Base-by-base conservation (phyloP, 2,113 vertebrate genomes). In the Alouatta palliata region DNA sequence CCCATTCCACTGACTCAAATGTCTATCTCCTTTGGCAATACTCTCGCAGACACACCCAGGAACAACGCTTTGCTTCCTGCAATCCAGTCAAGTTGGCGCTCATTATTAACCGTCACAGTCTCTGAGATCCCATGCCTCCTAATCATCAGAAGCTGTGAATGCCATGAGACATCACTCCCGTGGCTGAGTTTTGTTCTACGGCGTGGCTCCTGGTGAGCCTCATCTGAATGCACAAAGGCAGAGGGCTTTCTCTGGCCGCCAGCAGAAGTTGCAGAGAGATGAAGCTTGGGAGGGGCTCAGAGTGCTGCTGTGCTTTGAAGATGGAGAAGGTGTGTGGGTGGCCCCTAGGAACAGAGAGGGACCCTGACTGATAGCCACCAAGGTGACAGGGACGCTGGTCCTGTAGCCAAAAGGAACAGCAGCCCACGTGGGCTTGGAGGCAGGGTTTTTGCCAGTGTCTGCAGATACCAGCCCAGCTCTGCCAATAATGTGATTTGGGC, bases 191-290 rank as follows among this genome's bases (percentile, higher is more conserved):
- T 25, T 82, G 21, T 37, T 30, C 2, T 14, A 2, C 19, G 35
- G 30, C 27, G 3, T 0, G 8, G 40, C 56, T 77, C 21, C 27
- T 2, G 0, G 35, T 37, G n/a, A 58, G 58, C 20, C 21, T 40
- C 1, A 2, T 84, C 13, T 43, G 16, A 64, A 71, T 7, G 5
- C 20, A n/a, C 1, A 35, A 47, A 37, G 40, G 25, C 6, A 6
- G 54, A 80, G 64, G 23, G 14, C 8, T 14, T 90, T 71, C 85
- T 90, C 45, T 81, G 73, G 45, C 25, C 13, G 5, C 45, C 20
- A 35, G 85, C 54, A 56, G 64, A 40, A 37, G 25, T 23, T 20
- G 37, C 52, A 43, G 68, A 66, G n/a, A 23, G 11, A 3, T 6
- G 20, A 47, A 5, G n/a, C 13, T 2, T 9, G 21, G 35, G 47